A percentile compares a stretch with the other conserved stretches of the same genome.
Conservation (phyloP, 2,113 vertebrate species). For the Candoia aspera region DNA sequence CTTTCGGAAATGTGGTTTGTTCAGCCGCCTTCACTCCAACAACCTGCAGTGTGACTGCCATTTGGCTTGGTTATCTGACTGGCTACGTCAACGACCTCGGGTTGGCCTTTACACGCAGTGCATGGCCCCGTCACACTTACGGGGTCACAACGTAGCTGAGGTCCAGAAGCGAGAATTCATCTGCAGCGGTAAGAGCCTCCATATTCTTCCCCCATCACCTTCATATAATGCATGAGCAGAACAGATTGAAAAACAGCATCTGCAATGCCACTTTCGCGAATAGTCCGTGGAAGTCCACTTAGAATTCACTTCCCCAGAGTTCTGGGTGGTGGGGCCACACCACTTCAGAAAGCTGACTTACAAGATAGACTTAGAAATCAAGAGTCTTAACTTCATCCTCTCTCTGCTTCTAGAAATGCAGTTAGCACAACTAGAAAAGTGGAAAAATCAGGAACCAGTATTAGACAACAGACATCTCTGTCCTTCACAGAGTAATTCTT, state of each 20-base stretch:
- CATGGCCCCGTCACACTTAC: constrained; percentile 88
- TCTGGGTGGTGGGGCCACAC: neutral
- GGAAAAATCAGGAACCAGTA: too few species aligned
- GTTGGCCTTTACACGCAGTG: constrained; percentile 98
- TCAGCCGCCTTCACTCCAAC: constrained; percentile 97
- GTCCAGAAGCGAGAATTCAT: constrained; percentile 96
- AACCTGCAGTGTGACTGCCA: constrained; percentile 96
- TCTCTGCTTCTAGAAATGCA: neutral
- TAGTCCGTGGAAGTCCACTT: neutral
- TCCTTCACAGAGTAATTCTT: neutral
- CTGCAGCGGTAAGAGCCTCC: constrained; percentile 84
- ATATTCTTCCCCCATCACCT: accelerated
- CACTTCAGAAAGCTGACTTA: neutral
- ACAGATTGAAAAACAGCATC: neutral
- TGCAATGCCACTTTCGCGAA: neutral
- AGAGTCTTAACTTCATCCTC: neutral
- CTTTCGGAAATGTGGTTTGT: neutral
- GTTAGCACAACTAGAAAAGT: neutral
- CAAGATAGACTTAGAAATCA: neutral
- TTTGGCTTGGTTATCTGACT: constrained; percentile 96
- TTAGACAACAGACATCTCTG: too few species aligned
- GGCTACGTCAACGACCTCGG: constrained; percentile 93
- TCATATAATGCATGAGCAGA: too few species aligned
- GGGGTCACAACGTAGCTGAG: constrained; percentile 96
- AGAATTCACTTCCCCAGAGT: neutral